These are phyloP conservation scores for Indri indri DNA, from an alignment of 2,113 vertebrate species.

Conservation along the genomic window DNA sequence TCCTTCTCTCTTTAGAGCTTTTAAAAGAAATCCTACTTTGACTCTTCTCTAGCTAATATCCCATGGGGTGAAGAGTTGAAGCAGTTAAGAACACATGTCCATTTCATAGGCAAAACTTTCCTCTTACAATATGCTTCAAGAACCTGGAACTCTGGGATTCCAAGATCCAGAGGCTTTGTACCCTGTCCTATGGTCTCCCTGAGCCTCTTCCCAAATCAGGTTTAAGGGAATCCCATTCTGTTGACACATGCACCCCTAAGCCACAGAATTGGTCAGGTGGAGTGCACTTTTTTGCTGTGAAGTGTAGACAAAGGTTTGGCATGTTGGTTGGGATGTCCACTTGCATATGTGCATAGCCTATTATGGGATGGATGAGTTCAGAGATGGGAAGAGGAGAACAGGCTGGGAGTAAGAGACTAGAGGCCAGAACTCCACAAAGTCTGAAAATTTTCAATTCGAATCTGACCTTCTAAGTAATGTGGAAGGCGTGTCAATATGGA, in stretches of 20 bases:
- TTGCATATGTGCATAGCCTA: background rate
- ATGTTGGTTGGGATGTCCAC: background rate
- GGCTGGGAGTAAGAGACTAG: background rate
- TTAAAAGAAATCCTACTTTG: background rate
- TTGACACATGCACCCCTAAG: accelerated
- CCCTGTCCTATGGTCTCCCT: background rate
- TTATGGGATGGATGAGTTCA: background rate
- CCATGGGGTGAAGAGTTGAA: background rate
- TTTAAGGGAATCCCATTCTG: background rate
- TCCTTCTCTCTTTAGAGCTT: background rate
- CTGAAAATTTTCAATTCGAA: background rate
- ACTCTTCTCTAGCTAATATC: background rate
- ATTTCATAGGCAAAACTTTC: background rate
- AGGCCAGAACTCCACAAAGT: background rate
- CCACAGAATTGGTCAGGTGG: background rate
- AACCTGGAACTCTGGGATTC: background rate
- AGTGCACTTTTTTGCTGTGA: background rate
- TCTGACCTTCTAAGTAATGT: background rate
- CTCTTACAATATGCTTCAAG: background rate
- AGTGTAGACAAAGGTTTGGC: background rate
- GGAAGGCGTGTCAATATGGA: background rate
- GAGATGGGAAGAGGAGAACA: background rate
- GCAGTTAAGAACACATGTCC: background rate
- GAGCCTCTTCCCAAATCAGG: background rate
- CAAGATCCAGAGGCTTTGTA: background rate